Evolutionary conservation across 2,113 vertebrate species (phyloP).

Genomic region (Pica pica): DNA sequence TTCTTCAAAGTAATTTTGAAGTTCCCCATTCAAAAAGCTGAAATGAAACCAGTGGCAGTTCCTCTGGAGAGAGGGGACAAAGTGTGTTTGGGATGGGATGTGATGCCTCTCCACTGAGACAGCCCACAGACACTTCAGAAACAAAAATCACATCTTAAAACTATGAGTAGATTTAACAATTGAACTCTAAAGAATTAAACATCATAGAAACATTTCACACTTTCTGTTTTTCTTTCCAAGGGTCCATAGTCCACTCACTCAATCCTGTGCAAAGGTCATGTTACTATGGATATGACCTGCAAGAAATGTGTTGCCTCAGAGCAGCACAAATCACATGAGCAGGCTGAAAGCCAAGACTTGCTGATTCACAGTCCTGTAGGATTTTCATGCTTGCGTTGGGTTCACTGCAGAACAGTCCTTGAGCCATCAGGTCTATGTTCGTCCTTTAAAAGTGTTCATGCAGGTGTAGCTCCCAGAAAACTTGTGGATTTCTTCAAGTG

Average conservation of each 20-base stretch:
- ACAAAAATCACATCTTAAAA: slow-evolving; percentile 53
- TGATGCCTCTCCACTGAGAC: neutral
- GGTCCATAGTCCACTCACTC: slow-evolving; percentile 43
- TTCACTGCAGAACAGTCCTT: neutral
- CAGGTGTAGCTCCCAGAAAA: slow-evolving; percentile 96
- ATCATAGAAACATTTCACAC: slow-evolving; percentile 43
- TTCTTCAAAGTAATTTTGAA: slow-evolving; percentile 28
- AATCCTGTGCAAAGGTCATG: slow-evolving; percentile 69
- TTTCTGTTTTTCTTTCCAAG: slow-evolving; percentile 49
- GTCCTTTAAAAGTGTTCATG: slow-evolving; percentile 98
- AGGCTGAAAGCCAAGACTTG: slow-evolving; percentile 34
- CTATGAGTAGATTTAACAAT: slow-evolving; percentile 49
- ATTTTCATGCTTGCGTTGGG: slow-evolving; percentile 4
- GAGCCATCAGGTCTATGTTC: slow-evolving; percentile 75
- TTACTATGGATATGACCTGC: slow-evolving; percentile 56
- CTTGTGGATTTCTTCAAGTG: slow-evolving; percentile 95
- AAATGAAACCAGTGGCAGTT: slow-evolving; percentile 22
- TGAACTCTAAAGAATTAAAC: slow-evolving; percentile 63
- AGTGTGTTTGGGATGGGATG: neutral
- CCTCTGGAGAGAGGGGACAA: slow-evolving; percentile 24
- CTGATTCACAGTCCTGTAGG: slow-evolving; percentile 41
- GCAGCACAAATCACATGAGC: slow-evolving; percentile 25
- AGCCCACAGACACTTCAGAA: neutral
- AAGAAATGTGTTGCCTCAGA: slow-evolving; percentile 37
- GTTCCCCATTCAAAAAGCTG: slow-evolving; percentile 38